Percentiles rank a stretch among this genome's conserved stretches.
phyloP scores from a whole-genome alignment of 1,140 invertebrate genomes.

The Cydia pomonella region DNA sequence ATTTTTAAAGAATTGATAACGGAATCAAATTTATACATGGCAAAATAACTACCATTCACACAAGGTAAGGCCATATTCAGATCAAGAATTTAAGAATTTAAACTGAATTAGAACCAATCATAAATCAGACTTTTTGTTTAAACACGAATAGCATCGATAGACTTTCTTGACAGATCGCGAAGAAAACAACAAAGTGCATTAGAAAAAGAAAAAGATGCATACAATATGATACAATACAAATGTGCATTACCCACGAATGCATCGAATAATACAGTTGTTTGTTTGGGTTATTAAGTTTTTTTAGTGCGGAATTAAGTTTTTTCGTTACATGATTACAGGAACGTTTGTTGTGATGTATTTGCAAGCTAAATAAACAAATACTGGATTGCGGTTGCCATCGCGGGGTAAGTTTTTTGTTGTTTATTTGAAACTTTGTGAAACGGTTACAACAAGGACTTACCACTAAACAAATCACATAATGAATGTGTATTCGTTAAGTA shows the following conservation, averaged over 20 bases:
- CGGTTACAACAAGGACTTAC: constrained; percentile 29
- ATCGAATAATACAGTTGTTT: constrained; percentile 29
- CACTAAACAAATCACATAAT: constrained; percentile 16
- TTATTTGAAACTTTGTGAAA: constrained; percentile 33
- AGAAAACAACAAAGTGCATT: constrained; percentile 21
- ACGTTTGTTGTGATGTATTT: constrained; percentile 17
- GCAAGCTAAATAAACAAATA: constrained; percentile 4
- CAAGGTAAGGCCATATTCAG: not conserved
- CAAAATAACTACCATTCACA: not conserved
- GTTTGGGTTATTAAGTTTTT: constrained; percentile 25
- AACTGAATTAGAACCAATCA: constrained; percentile 9
- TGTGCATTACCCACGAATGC: constrained; percentile 24
- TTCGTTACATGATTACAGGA: constrained; percentile 14
- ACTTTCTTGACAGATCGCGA: not conserved
- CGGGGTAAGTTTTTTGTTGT: constrained; percentile 32
- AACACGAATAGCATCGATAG: not conserved
- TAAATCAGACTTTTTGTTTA: too few relatives aligned
- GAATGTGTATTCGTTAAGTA: constrained; percentile 18
- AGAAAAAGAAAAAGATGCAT: constrained; percentile 25
- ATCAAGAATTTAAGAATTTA: not conserved
- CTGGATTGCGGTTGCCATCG: constrained; percentile 19
- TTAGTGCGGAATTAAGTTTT: constrained; percentile 4
- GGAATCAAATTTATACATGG: not conserved
- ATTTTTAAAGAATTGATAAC: not conserved
- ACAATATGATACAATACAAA: constrained; percentile 13